phyloP scores from a whole-genome alignment of 2,113 vertebrate species.

The Galemys pyrenaicus region DNA sequence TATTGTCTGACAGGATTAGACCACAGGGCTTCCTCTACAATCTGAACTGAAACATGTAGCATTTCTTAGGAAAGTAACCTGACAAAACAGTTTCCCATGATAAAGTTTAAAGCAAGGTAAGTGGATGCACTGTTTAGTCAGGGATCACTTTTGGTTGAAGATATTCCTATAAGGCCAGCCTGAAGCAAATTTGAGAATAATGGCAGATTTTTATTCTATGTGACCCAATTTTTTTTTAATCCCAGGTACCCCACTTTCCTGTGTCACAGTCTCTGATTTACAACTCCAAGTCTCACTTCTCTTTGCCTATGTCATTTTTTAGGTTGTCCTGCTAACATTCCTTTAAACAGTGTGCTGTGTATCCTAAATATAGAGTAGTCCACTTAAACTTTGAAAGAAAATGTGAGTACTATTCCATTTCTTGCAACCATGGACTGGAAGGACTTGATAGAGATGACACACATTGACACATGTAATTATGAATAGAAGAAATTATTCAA shows the following conservation, averaged over 20 bases:
- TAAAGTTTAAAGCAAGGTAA: constrained; percentile 26
- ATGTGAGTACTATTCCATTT: not conserved
- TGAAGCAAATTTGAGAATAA: constrained; percentile 49
- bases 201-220: not conserved
- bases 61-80: constrained; percentile 46
- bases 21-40: constrained; percentile 4
- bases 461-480: not conserved
- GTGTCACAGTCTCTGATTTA: not conserved
- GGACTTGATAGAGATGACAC: not conserved
- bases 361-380: not conserved
- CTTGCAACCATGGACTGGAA: not conserved
- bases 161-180: not conserved
- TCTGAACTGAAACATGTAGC: constrained; percentile 38
- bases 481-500: not conserved
- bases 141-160: not conserved
- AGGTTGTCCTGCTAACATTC: not conserved
- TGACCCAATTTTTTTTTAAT: not conserved
- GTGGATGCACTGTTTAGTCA: constrained; percentile 14
- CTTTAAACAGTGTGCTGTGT: not conserved
- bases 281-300: not conserved
- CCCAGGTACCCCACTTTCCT: not conserved
- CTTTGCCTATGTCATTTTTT: not conserved
- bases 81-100: not conserved
- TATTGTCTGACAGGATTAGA: constrained; percentile 45
- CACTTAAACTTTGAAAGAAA: not conserved